Conservation (phyloP, 2,797 vertebrate genomes). For the Xenops minutus region DNA sequence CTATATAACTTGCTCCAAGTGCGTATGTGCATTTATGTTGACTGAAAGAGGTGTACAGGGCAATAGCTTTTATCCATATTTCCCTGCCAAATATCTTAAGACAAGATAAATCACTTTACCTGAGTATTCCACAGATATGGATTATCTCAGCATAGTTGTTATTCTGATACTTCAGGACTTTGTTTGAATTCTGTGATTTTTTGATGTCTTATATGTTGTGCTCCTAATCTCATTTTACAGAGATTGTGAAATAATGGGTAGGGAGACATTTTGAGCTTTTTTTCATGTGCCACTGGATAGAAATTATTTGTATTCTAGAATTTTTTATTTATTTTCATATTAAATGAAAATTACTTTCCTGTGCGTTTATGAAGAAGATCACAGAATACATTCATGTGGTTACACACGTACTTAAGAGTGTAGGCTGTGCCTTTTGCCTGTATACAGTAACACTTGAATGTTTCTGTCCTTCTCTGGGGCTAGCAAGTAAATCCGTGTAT, state of each 20-base stretch:
- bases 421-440: not conserved
- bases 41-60: not conserved
- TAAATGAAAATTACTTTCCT: not conserved
- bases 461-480: not conserved
- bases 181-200: not conserved
- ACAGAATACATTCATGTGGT: not conserved
- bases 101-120: not conserved
- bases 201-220: rapidly evolving
- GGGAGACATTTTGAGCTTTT: not conserved
- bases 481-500: not conserved
- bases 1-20: not conserved
- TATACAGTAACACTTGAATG: not conserved
- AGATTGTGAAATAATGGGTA: not conserved
- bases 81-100: not conserved
- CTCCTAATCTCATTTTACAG: not conserved
- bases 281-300: not conserved
- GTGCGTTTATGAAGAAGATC: not conserved
- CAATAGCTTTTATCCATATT: not conserved
- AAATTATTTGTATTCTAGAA: not conserved
- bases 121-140: not conserved
- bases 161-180: not conserved
- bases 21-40: not conserved
- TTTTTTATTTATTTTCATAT: not conserved
- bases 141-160: not conserved
- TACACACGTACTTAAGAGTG: not conserved